Evolutionary conservation across 2,888 invertebrate genomes (phyloP).

Genomic region (Azorinus chamasolen): DNA sequence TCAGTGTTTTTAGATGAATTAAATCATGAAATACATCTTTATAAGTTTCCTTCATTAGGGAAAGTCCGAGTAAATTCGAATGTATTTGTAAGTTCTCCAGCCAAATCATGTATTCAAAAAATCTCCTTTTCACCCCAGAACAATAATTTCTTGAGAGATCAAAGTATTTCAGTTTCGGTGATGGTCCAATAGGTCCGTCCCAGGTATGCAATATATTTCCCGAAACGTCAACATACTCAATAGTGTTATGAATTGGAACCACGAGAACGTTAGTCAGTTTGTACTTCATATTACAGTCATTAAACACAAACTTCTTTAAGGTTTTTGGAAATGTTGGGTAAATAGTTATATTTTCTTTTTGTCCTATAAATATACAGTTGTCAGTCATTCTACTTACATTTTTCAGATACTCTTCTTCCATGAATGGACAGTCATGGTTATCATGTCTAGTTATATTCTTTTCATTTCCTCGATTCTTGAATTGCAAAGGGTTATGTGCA

Average conservation of each 20-base stretch:
- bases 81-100: too few relatives aligned
- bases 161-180: neutral
- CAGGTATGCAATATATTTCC: conserved; percentile 18
- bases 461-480: conserved; percentile 5
- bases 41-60: too few relatives aligned
- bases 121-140: too few relatives aligned
- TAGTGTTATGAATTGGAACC: neutral
- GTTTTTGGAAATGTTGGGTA: neutral
- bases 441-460: neutral
- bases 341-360: neutral
- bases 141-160: too few relatives aligned
- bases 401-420: conserved; percentile 1
- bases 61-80: too few relatives aligned
- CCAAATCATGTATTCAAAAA: too few relatives aligned
- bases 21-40: too few relatives aligned
- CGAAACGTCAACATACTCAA: conserved; percentile 27
- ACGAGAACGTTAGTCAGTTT: neutral
- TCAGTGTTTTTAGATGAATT: too few relatives aligned
- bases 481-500: conserved; percentile 2
- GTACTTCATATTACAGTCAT: conserved; percentile 14
- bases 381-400: neutral
- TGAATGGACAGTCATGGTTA: conserved; percentile 23
- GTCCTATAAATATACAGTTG: conserved; percentile 9
- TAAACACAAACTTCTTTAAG: neutral
- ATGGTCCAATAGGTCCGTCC: conserved; percentile 10